Base-by-base conservation (phyloP, 2,113 vertebrate genomes). In the Zosterops hypoxanthus region DNA sequence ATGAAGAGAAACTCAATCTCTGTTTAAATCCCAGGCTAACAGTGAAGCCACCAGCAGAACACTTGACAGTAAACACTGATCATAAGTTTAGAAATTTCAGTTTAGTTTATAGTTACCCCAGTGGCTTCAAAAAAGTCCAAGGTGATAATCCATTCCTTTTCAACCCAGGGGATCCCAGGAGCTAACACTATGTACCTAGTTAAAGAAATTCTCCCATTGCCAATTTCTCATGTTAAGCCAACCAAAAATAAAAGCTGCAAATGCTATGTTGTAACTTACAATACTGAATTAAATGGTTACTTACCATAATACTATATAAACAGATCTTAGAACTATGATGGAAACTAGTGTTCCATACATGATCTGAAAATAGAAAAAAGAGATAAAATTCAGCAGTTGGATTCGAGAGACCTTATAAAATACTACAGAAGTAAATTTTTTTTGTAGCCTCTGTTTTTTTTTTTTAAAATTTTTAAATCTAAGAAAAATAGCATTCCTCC, bases 281-380 rank as follows among this genome's bases (percentile, higher is more conserved):
- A 71, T 7, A 12, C 11, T 73, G 15, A 83, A 82, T 5, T 34
- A 36, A 80, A 69, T 1, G 0, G 11, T 56, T 77, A 98, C 99
- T 98, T 97, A 99, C 99, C 99, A 99, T 80, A 99, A 99, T 60
- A 99, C 99, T 97, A 99, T 99, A 98, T 99, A 99, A 97, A 99
- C 96, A 56, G 99, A 99, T 47, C 99, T 98, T 34, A 99, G 95
- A 71, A 99, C 99, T 70, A 99, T 97, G 86, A 98, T 98, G 73
- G 98, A 98, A 55, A 99, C 99, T 39, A 99, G 97, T 2, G 98
- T 96, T 63, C 99, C 99, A 82, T 99, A 99, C 99, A 99, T 99
- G 86, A 99, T 98, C 99, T 99, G 96, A n/a, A 95, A 71, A 59
- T 6, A 55, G 31, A 68, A 91, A 85, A 85, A 31, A 75, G 77